These are phyloP conservation scores for Epinephelus moara DNA, from an alignment of 2,113 vertebrate genomes.

Conservation along the genomic window DNA sequence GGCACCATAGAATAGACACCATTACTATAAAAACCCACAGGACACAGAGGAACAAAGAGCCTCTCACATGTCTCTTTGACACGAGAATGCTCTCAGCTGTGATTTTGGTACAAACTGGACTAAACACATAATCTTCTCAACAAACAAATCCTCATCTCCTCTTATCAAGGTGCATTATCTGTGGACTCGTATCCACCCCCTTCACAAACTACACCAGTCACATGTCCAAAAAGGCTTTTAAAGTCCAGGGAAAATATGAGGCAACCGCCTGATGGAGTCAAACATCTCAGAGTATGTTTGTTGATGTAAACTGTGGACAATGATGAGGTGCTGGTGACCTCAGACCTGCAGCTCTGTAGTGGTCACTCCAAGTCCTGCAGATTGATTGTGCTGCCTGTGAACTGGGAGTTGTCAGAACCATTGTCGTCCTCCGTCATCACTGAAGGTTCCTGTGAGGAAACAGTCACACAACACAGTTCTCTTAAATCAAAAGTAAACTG, in stretches of 20 bases:
- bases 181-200: constrained; percentile 25
- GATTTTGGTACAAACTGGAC: constrained; percentile 63
- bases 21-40: constrained; percentile 10
- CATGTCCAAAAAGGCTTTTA: constrained; percentile 39
- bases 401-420: constrained; percentile 89
- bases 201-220: not conserved
- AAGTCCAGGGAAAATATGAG: constrained; percentile 2
- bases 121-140: constrained; percentile 28
- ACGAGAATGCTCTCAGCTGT: constrained; percentile 1
- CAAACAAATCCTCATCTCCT: constrained; percentile 26
- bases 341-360: not conserved
- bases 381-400: constrained; percentile 96
- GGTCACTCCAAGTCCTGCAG: constrained; percentile 93
- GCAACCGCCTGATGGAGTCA: constrained; percentile 15
- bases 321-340: not conserved
- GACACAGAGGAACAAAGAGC: constrained; percentile 20
- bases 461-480: not conserved
- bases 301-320: constrained; percentile 28
- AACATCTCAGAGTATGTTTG: constrained; percentile 16
- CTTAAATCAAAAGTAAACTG: not conserved
- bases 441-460: constrained; percentile 87
- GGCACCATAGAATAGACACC: constrained; percentile 55
- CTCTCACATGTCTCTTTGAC: constrained; percentile 15
- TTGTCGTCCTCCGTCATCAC: constrained; percentile 89
- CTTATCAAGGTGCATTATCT: constrained; percentile 70